These are phyloP conservation scores for Indicator indicator DNA, from an alignment of 2,113 vertebrate species.

Conservation along the genomic window DNA sequence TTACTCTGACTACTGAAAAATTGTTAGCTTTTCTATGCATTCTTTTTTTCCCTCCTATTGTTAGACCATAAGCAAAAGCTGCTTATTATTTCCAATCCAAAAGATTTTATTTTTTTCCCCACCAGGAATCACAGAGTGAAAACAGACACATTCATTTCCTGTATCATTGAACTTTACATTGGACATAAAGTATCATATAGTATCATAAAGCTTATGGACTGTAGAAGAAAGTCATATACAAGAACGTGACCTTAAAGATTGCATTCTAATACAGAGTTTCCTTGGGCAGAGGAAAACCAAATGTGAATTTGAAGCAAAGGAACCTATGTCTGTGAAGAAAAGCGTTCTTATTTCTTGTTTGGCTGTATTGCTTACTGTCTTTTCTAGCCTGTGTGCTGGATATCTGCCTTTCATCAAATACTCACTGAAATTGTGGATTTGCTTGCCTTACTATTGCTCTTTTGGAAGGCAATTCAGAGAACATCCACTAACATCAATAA, in stretches of 20 bases:
- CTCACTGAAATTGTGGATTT: background rate
- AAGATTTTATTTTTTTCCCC: background rate
- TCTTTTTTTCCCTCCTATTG: background rate
- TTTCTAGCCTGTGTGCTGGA: background rate
- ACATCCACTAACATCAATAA: background rate
- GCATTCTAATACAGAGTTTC: background rate
- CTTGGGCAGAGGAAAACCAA: background rate
- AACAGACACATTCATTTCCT: background rate
- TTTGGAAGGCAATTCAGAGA: background rate
- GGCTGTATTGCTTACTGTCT: background rate
- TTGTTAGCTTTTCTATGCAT: background rate
- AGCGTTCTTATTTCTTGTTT: background rate
- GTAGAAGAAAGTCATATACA: background rate
- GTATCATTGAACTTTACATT: background rate
- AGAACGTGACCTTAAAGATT: background rate
- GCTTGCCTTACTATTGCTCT: background rate
- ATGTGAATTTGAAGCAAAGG: background rate
- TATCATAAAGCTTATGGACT: background rate
- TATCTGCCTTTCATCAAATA: background rate
- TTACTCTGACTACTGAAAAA: slow-evolving; percentile 24
- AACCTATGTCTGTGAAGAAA: background rate
- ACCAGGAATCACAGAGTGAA: background rate
- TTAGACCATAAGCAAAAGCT: slow-evolving; percentile 30
- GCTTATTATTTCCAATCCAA: background rate
- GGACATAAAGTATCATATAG: background rate